A percentile compares a stretch with the other conserved stretches of the same genome.
phyloP scores from a whole-genome alignment of 2,888 invertebrate genomes.

The Hermaeophaga mercurialis region DNA sequence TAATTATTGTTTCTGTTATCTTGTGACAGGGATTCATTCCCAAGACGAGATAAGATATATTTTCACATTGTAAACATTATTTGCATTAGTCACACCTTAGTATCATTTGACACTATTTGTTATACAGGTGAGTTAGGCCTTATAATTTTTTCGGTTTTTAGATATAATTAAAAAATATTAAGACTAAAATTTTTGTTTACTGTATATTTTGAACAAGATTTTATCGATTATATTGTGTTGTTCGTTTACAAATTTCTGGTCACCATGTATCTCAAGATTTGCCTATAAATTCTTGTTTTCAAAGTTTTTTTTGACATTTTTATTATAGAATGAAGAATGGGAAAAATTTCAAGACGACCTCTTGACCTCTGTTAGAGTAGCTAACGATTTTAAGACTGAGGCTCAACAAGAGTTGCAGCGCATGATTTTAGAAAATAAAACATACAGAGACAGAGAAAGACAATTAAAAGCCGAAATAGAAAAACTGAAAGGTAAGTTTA shows the following conservation, averaged over 20 bases:
- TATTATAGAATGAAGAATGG: constrained; percentile 80
- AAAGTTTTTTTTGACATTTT: no score
- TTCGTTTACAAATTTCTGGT: no score
- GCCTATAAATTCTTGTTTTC: no score
- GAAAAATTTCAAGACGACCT: constrained; percentile 93
- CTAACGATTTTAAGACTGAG: constrained; percentile 96
- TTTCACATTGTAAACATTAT: constrained; percentile 20
- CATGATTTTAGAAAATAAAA: constrained; percentile 81
- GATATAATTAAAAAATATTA: no score
- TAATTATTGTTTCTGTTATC: neutral
- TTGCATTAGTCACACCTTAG: neutral
- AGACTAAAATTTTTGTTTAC: neutral
- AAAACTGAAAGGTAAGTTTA: constrained; percentile 70
- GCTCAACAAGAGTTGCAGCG: constrained; percentile 83
- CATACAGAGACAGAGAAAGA: constrained; percentile 77
- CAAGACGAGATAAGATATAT: constrained; percentile 23
- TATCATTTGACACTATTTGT: neutral
- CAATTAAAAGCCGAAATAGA: constrained; percentile 80
- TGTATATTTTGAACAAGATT: neutral
- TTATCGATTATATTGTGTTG: no score
- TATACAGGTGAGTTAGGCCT: neutral
- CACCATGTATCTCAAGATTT: no score
- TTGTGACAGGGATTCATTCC: neutral
- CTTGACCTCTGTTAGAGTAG: constrained; percentile 90
- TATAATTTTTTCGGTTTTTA: no score